Conservation (phyloP, 2,888 invertebrate genomes). For the Eupithecia pulchellata region DNA sequence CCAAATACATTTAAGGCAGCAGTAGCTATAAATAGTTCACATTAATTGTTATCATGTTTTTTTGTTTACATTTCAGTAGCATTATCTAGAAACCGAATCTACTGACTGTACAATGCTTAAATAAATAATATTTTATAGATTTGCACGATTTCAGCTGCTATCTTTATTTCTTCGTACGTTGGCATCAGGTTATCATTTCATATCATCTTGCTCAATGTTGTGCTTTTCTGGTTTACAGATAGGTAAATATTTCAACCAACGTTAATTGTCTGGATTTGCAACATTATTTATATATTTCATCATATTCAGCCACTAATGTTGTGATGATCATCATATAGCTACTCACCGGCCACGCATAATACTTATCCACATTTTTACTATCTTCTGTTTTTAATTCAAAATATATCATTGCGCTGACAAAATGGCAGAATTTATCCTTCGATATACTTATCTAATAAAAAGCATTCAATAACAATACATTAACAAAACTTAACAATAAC, state of each 20-base stretch:
- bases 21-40: background rate
- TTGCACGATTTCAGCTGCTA: slow-evolving; percentile 47
- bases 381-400: background rate
- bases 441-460: background rate
- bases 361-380: background rate
- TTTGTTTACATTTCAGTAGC: background rate
- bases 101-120: too few species aligned
- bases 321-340: background rate
- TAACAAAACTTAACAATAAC: too few species aligned
- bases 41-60: background rate
- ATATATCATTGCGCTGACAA: slow-evolving; percentile 5
- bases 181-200: slow-evolving; percentile 61
- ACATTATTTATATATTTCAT: slow-evolving; percentile 23
- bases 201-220: slow-evolving; percentile 43
- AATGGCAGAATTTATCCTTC: too few species aligned
- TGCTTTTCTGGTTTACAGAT: slow-evolving; percentile 25
- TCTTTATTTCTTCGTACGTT: slow-evolving; percentile 49
- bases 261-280: slow-evolving; percentile 6
- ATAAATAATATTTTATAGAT: slow-evolving; percentile 39
- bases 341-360: background rate
- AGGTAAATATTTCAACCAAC: slow-evolving; percentile 16
- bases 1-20: background rate
- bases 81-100: too few species aligned
- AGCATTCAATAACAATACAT: background rate
- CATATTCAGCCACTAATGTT: slow-evolving; percentile 6